These are phyloP conservation scores for Eclectus roratus DNA, from an alignment of 2,113 vertebrate genomes.

Conservation along the genomic window DNA sequence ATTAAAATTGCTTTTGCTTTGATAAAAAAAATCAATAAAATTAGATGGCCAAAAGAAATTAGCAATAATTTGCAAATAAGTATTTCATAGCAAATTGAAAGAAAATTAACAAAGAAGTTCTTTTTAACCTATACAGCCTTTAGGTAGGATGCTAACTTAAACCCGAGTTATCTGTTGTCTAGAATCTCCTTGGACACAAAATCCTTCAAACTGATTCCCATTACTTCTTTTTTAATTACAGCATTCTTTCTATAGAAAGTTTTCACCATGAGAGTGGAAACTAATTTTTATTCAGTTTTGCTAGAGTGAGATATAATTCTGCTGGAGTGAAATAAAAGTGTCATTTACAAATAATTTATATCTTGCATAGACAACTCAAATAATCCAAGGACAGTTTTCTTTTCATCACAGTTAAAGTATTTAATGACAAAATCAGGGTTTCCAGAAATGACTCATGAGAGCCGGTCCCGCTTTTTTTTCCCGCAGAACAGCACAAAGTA, in stretches of 20 bases:
- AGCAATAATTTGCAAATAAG: neutral
- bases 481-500: slow-evolving; percentile 59
- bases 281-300: neutral
- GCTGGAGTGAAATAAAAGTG: neutral
- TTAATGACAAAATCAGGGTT: slow-evolving; percentile 76
- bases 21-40: neutral
- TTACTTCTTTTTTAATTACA: neutral
- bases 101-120: neutral
- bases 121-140: neutral
- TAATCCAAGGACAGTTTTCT: slow-evolving; percentile 47
- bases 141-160: neutral
- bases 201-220: neutral
- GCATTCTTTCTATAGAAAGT: neutral
- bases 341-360: neutral
- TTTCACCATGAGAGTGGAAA: neutral
- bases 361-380: slow-evolving; percentile 12
- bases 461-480: slow-evolving; percentile 27
- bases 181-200: neutral
- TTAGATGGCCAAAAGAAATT: neutral
- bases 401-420: slow-evolving; percentile 71
- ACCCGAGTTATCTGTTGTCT: neutral
- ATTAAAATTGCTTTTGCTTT: neutral
- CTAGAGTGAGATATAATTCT: neutral
- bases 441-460: slow-evolving; percentile 62
- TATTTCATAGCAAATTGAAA: neutral